Evolutionary conservation across 2,113 vertebrate species (phyloP).

Genomic region (Salvelinus fontinalis): DNA sequence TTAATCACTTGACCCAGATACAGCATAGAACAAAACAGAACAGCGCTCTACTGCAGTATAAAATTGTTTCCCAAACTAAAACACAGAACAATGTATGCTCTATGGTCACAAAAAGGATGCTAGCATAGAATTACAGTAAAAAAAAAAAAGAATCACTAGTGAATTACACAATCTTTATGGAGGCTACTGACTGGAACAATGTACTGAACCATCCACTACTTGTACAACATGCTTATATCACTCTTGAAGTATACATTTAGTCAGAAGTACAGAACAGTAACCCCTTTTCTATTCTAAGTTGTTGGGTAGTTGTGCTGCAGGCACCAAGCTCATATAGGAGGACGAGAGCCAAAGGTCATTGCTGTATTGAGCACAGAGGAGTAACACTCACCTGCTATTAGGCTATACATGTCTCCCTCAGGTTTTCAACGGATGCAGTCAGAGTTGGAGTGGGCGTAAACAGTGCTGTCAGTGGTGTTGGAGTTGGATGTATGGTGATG

Average conservation of each 20-base stretch:
- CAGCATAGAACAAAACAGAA: constrained; percentile 16
- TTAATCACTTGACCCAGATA: constrained; percentile 35
- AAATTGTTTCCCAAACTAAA: constrained; percentile 52
- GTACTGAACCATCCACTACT: background rate
- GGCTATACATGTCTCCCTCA: constrained; percentile 39
- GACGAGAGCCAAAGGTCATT: constrained; percentile 42
- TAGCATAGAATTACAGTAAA: constrained; percentile 15
- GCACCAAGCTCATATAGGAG: constrained; percentile 27
- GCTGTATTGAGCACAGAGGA: constrained; percentile 29
- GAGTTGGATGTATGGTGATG: constrained; percentile 7
- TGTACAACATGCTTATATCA: constrained; percentile 1
- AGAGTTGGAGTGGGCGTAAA: constrained; percentile 50
- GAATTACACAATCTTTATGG: constrained; percentile 15
- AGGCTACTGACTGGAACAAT: background rate
- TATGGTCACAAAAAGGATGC: constrained; percentile 30
- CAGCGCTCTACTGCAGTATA: constrained; percentile 6
- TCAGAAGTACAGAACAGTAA: constrained; percentile 25
- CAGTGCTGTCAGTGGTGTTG: constrained; percentile 10
- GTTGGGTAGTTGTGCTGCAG: constrained; percentile 31
- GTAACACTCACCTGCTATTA: constrained; percentile 43
- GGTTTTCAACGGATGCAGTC: constrained; percentile 14
- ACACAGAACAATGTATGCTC: constrained; percentile 21
- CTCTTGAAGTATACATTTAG: constrained; percentile 28
- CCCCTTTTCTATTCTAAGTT: constrained; percentile 48
- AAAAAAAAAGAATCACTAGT: background rate